These are phyloP conservation scores for Cephonodes hylas DNA, from an alignment of 2,888 invertebrate genomes.

Conservation along the genomic window DNA sequence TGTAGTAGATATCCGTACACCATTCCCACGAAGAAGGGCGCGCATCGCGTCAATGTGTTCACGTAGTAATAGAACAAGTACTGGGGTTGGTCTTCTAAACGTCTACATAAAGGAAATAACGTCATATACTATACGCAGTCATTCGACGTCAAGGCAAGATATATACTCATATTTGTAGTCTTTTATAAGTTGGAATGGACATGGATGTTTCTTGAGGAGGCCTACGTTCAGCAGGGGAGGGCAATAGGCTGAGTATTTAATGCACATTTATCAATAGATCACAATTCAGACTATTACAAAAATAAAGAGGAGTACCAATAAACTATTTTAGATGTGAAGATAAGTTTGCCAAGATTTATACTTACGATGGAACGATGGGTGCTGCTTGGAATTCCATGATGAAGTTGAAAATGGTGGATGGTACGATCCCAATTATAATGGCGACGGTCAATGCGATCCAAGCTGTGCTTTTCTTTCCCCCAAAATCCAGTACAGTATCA, in stretches of 20 bases:
- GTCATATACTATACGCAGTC: too few species aligned
- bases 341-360: constrained; percentile 18
- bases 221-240: too few species aligned
- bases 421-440: constrained; percentile 34
- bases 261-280: too few species aligned
- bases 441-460: constrained; percentile 43
- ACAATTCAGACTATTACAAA: too few species aligned
- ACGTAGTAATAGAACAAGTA: constrained; percentile 46
- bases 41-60: constrained; percentile 49
- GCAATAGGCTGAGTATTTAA: too few species aligned
- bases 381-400: constrained; percentile 40
- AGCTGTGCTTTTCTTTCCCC: constrained; percentile 36
- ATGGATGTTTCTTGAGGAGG: too few species aligned
- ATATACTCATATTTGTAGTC: background rate
- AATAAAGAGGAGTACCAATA: too few species aligned
- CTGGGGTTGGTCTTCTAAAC: constrained; percentile 21
- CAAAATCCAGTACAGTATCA: constrained; percentile 56
- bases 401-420: constrained; percentile 46
- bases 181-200: too few species aligned
- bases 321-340: background rate
- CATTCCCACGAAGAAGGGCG: constrained; percentile 63
- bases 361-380: constrained; percentile 42
- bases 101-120: constrained; percentile 19
- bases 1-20: constrained; percentile 54
- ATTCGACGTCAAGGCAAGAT: background rate